Evolutionary conservation across 2,113 vertebrate genomes (phyloP).

Genomic region (Bombycilla garrulus): DNA sequence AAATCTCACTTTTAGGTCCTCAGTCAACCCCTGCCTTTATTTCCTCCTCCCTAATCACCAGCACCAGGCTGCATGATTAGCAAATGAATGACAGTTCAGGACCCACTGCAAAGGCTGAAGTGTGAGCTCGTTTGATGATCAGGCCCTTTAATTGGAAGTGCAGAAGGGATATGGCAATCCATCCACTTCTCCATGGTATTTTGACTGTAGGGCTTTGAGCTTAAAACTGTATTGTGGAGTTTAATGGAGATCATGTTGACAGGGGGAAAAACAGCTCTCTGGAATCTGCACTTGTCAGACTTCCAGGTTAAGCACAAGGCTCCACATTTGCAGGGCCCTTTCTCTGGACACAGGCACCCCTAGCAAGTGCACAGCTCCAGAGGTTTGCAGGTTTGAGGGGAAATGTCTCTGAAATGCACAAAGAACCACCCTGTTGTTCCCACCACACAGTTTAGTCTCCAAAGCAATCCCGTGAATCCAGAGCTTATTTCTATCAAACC

Average conservation of each 20-base stretch:
- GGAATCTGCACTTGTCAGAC: neutral
- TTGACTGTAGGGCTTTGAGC: neutral
- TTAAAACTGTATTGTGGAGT: neutral
- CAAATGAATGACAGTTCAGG: conserved; percentile 1
- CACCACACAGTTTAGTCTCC: neutral
- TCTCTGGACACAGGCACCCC: neutral
- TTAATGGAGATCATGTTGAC: neutral
- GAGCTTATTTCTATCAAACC: neutral
- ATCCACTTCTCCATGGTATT: neutral
- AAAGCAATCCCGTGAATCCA: neutral
- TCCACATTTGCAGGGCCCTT: neutral
- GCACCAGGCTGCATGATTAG: conserved; percentile 11
- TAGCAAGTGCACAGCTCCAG: neutral
- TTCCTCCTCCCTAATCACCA: conserved; percentile 27
- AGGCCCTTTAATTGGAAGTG: neutral
- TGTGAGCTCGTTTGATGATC: neutral
- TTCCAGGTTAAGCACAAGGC: neutral
- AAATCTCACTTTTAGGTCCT: neutral
- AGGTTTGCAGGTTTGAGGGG: neutral
- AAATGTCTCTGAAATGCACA: neutral
- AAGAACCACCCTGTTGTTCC: neutral
- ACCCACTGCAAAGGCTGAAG: neutral
- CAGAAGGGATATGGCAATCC: neutral
- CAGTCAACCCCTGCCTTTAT: conserved; percentile 16
- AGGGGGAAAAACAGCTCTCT: neutral